Base-by-base conservation (phyloP, 2,888 invertebrate genomes). In the Phyllotreta cruciferae region DNA sequence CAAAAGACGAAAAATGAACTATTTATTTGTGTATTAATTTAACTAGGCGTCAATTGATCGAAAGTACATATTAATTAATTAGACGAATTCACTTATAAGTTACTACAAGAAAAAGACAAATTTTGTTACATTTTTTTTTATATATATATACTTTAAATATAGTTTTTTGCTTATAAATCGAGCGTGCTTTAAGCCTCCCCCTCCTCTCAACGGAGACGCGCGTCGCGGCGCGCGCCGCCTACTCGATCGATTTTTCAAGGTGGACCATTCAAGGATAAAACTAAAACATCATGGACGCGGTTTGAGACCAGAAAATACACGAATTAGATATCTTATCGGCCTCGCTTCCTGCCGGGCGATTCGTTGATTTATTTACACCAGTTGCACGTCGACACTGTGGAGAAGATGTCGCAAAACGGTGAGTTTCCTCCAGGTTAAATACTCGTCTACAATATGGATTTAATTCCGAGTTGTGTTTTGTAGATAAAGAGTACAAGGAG, bases 401-500 rank as follows among this genome's bases (percentile, higher is more conserved):
- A n/a, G n/a, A n/a, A n/a, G n/a, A n/a, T n/a, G 24, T 24, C 24
- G 24, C 24, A 24, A 1, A 24, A 24, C 24, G 24, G 24, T 24
- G 24, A 24, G 24, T 24, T n/a, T n/a, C n/a, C n/a, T n/a, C n/a
- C n/a, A n/a, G n/a, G n/a, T n/a, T n/a, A n/a, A n/a, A n/a, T n/a
- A n/a, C n/a, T 24, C 24, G 24, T 24, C 24, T 4, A 4, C 24
- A 24, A 24, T 24, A 24, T 24, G 24, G 24, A n/a, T n/a, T n/a
- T n/a, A n/a, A n/a, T n/a, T n/a, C 24, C 24, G 2, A 10, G 10
- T n/a, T 6, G 8, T 14, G 1, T 45, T 34, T 74, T 74, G 4
- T 68, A 79, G 79, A 81, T 56, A 75, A 77, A 38, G 89, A 90
- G 75, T 87, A 88, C 81, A 91, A 91, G 80, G 91, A 92, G 77